A percentile compares a stretch with the other conserved stretches of the same genome.
Conservation (phyloP, 2,888 invertebrate species). For the Gnatocerus cornutus region DNA sequence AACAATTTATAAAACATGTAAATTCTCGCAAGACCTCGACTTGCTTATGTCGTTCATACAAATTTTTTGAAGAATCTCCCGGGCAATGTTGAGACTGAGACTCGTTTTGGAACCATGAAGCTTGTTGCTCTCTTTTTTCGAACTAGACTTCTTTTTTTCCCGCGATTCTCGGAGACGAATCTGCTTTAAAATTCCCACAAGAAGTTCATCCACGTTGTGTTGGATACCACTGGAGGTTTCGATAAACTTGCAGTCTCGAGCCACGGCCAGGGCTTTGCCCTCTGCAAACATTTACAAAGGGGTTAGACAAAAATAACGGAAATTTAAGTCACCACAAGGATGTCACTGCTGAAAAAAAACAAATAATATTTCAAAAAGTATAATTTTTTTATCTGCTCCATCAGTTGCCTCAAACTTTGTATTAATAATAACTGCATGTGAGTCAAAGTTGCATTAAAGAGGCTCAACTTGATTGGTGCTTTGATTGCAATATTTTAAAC, state of each 20-base stretch:
- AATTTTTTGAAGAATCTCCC: slow-evolving; percentile 88
- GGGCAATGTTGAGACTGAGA: slow-evolving; percentile 85
- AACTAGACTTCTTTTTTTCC: slow-evolving; percentile 77
- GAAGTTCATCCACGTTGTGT: slow-evolving; percentile 96
- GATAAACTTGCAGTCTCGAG: slow-evolving; percentile 93
- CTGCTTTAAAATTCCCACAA: slow-evolving; percentile 94
- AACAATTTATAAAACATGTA: slow-evolving; percentile 78
- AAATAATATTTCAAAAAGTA: too few relatives aligned
- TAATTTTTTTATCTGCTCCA: too few relatives aligned
- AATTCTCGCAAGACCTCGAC: slow-evolving; percentile 90
- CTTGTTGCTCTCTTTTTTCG: slow-evolving; percentile 71
- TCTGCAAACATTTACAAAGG: slow-evolving; percentile 75
- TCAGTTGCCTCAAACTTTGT: too few relatives aligned
- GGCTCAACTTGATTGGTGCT: too few relatives aligned
- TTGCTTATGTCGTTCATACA: slow-evolving; percentile 89
- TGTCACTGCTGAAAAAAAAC: background rate
- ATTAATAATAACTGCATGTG: too few relatives aligned
- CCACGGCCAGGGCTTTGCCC: slow-evolving; percentile 91
- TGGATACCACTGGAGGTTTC: slow-evolving; percentile 97
- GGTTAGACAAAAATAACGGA: background rate
- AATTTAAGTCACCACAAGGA: background rate
- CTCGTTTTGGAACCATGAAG: slow-evolving; percentile 87
- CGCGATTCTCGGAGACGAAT: slow-evolving; percentile 85
- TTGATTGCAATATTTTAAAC: too few relatives aligned
- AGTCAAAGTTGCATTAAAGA: too few relatives aligned